phyloP scores from a whole-genome alignment of 2,888 invertebrate species.

The Tenthredo notha region DNA sequence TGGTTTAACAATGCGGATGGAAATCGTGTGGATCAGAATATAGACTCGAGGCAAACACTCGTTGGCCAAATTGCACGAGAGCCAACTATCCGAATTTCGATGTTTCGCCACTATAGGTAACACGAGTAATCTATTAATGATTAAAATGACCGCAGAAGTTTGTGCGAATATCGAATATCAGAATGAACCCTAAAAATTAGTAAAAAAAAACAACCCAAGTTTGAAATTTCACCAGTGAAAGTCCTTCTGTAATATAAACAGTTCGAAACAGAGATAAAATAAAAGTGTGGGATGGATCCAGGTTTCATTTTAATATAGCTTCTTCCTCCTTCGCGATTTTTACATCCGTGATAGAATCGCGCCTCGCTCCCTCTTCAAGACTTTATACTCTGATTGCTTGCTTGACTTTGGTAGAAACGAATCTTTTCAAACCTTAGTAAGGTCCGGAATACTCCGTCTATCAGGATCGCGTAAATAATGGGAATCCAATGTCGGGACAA shows the following conservation, averaged over 20 bases:
- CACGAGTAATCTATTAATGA: background rate
- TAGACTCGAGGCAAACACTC: background rate
- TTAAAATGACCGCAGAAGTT: background rate
- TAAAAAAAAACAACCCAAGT: background rate
- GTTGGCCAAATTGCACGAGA: constrained; percentile 1
- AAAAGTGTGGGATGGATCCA: background rate
- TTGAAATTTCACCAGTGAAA: background rate
- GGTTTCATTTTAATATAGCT: background rate
- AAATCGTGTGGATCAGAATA: constrained; percentile 12
- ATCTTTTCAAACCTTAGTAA: background rate
- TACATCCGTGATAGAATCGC: background rate
- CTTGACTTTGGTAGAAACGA: background rate
- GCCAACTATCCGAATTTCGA: background rate
- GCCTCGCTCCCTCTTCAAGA: background rate
- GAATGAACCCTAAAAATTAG: background rate
- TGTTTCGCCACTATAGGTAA: background rate
- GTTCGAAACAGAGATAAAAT: background rate
- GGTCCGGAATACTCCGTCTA: background rate
- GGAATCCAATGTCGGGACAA: background rate
- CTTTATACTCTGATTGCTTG: constrained; percentile 16
- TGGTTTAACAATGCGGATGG: background rate
- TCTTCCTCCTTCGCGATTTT: background rate
- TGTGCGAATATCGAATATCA: background rate
- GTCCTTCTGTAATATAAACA: background rate
- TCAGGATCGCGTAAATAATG: background rate